Conservation (phyloP, 2,888 invertebrate genomes). For the Parnassius glacialis region DNA sequence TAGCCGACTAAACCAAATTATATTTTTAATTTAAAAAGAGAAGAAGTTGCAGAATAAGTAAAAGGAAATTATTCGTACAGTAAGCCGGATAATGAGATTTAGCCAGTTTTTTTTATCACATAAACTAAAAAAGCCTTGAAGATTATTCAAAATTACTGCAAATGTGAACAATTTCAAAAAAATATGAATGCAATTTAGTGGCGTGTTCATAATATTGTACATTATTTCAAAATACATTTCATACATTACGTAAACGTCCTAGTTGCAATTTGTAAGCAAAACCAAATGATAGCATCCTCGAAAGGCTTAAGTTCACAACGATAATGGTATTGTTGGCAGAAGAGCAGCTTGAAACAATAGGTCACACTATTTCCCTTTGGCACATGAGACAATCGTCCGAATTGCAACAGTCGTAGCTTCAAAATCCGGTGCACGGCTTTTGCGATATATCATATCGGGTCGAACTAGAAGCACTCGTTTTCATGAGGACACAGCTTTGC, state of each 20-base stretch:
- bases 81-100: too few relatives aligned
- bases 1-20: too few relatives aligned
- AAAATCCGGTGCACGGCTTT: neutral
- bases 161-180: too few relatives aligned
- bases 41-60: too few relatives aligned
- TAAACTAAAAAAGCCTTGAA: too few relatives aligned
- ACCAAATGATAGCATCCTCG: slow-evolving; percentile 18
- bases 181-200: too few relatives aligned
- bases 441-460: neutral
- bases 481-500: slow-evolving; percentile 23
- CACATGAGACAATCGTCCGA: neutral
- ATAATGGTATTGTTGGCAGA: slow-evolving; percentile 24
- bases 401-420: neutral
- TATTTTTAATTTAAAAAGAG: too few relatives aligned
- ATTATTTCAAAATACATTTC: neutral
- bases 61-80: too few relatives aligned
- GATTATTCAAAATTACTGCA: too few relatives aligned
- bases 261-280: slow-evolving; percentile 8
- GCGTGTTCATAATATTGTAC: too few relatives aligned
- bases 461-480: slow-evolving; percentile 1
- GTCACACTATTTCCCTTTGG: neutral
- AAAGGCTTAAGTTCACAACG: slow-evolving; percentile 14
- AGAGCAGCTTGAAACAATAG: neutral
- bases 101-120: too few relatives aligned
- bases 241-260: slow-evolving; percentile 3